Evolutionary conservation across 2,888 invertebrate genomes (phyloP).

Genomic region (Anticlea derivata): DNA sequence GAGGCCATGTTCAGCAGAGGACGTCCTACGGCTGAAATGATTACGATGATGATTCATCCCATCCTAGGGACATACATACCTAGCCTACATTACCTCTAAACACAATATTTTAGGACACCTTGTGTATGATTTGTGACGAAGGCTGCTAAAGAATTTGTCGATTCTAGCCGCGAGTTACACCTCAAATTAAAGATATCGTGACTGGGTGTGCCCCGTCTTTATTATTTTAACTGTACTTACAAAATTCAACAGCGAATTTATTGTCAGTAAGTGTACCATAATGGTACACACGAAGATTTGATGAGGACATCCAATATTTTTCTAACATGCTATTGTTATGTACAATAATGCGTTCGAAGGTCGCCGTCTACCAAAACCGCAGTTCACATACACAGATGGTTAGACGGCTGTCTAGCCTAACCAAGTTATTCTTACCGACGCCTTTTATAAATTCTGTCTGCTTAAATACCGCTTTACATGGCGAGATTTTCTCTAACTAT

Average conservation of each 20-base stretch:
- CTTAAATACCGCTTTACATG: too few species aligned
- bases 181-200: conserved; percentile 38
- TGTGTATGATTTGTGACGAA: conserved; percentile 43
- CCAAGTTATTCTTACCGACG: too few species aligned
- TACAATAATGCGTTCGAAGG: conserved; percentile 39
- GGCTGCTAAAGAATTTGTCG: conserved; percentile 42
- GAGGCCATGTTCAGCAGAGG: too few species aligned
- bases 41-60: too few species aligned
- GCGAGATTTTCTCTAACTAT: too few species aligned
- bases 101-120: too few species aligned
- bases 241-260: conserved; percentile 14
- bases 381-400: background rate
- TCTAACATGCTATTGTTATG: conserved; percentile 36
- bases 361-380: conserved; percentile 2
- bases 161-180: conserved; percentile 23
- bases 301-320: conserved; percentile 43
- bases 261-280: conserved; percentile 32
- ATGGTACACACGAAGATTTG: conserved; percentile 16
- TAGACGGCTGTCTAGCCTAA: too few species aligned
- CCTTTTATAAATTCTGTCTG: too few species aligned
- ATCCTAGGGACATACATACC: too few species aligned
- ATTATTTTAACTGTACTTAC: conserved; percentile 27
- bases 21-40: too few species aligned
- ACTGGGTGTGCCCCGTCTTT: conserved; percentile 38
- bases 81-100: too few species aligned